These are phyloP conservation scores for Noctua janthina DNA, from an alignment of 2,888 invertebrate species.

Conservation along the genomic window DNA sequence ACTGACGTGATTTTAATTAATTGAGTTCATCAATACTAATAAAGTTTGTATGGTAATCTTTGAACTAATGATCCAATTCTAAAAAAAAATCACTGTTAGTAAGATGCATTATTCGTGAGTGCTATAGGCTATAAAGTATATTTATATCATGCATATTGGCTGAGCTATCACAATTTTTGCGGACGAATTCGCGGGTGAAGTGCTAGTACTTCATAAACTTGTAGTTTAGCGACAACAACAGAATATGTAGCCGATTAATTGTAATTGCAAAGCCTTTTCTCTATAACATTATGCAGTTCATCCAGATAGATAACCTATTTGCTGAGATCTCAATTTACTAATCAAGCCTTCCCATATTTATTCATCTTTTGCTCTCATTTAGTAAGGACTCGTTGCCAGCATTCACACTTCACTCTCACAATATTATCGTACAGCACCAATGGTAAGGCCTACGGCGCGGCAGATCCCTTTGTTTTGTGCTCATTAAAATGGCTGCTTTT, in stretches of 20 bases:
- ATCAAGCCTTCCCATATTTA: background rate
- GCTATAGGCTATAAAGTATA: too few relatives aligned
- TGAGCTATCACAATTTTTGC: too few relatives aligned
- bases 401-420: background rate
- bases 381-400: too few relatives aligned
- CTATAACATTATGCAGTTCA: background rate
- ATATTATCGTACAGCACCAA: slow-evolving; percentile 8
- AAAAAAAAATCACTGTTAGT: too few relatives aligned
- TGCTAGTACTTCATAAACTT: background rate
- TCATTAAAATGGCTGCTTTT: slow-evolving; percentile 63
- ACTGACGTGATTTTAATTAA: background rate
- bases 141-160: too few relatives aligned
- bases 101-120: too few relatives aligned
- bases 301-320: background rate
- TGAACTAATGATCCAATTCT: too few relatives aligned
- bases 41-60: too few relatives aligned
- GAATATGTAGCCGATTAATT: background rate
- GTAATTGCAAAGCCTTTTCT: background rate
- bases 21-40: too few relatives aligned
- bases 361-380: background rate
- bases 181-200: too few relatives aligned
- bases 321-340: background rate
- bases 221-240: background rate
- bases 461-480: slow-evolving; percentile 61
- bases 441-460: slow-evolving; percentile 54